A percentile compares a stretch with the other conserved stretches of the same genome.
Evolutionary conservation across 2,888 invertebrate species (phyloP).

Genomic region (Ophioninae sp.): DNA sequence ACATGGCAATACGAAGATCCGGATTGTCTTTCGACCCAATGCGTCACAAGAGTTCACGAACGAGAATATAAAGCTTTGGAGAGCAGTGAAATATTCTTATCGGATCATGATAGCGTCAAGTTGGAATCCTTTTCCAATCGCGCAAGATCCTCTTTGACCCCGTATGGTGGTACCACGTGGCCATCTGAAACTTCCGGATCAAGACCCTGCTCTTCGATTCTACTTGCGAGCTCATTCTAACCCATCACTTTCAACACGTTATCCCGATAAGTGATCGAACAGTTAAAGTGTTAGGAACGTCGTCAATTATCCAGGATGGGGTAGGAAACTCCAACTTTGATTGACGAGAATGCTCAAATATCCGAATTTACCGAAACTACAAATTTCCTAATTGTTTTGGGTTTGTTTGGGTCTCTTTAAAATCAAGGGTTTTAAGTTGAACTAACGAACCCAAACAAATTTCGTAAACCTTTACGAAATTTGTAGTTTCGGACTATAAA

Average conservation of each 20-base stretch:
- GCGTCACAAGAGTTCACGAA: background rate
- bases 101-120: conserved; percentile 52
- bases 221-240: conserved; percentile 20
- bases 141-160: conserved; percentile 21
- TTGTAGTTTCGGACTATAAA: too few relatives aligned
- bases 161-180: conserved; percentile 19
- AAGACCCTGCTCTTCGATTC: conserved; percentile 12
- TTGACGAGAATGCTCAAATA: too few relatives aligned
- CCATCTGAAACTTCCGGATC: conserved; percentile 31
- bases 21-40: conserved; percentile 24
- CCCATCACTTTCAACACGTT: background rate
- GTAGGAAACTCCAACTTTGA: too few relatives aligned
- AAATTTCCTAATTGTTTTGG: too few relatives aligned
- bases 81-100: conserved; percentile 53
- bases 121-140: conserved; percentile 51
- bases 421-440: too few relatives aligned
- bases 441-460: too few relatives aligned
- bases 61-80: conserved; percentile 7
- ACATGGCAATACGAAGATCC: conserved; percentile 44
- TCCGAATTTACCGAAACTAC: too few relatives aligned
- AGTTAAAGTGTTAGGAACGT: conserved; percentile 4
- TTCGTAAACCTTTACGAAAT: too few relatives aligned
- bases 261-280: background rate
- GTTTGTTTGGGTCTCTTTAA: too few relatives aligned
- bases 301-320: background rate